These are phyloP conservation scores for Camelus bactrianus DNA, from an alignment of 2,113 vertebrate genomes.

Conservation along the genomic window DNA sequence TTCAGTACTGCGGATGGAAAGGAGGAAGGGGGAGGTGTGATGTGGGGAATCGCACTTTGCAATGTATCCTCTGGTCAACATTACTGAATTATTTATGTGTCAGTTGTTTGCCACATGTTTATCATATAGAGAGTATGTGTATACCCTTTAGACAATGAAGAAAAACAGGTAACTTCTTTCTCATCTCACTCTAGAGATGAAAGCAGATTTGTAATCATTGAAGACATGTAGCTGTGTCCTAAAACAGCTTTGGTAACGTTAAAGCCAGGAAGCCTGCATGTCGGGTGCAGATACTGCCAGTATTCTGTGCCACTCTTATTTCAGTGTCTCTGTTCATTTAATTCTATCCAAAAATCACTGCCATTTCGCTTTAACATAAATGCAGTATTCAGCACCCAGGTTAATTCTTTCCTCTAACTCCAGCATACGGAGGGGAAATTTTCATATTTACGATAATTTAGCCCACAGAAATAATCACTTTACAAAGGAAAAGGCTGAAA, in stretches of 20 bases:
- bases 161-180: slow-evolving; percentile 75
- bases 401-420: not conserved
- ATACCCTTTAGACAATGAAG: slow-evolving; percentile 72
- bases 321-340: slow-evolving; percentile 8
- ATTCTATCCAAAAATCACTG: not conserved
- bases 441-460: not conserved
- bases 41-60: not conserved
- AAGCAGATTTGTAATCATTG: slow-evolving; percentile 65
- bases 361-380: not conserved
- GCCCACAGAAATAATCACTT: not conserved
- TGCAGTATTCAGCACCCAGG: not conserved
- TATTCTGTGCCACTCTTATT: not conserved
- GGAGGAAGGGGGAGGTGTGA: not conserved
- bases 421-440: not conserved
- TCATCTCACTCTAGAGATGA: slow-evolving; percentile 62
- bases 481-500: not conserved
- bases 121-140: slow-evolving; percentile 71
- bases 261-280: slow-evolving; percentile 15
- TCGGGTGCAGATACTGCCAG: not conserved
- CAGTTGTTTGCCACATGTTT: slow-evolving; percentile 72
- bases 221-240: slow-evolving; percentile 41
- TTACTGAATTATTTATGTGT: slow-evolving; percentile 74
- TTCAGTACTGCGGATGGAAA: not conserved
- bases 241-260: slow-evolving; percentile 46
- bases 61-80: not conserved